Conservation (phyloP, 53 echinoderm and acorn worm genomes). For the Paracentrotus lividus region DNA sequence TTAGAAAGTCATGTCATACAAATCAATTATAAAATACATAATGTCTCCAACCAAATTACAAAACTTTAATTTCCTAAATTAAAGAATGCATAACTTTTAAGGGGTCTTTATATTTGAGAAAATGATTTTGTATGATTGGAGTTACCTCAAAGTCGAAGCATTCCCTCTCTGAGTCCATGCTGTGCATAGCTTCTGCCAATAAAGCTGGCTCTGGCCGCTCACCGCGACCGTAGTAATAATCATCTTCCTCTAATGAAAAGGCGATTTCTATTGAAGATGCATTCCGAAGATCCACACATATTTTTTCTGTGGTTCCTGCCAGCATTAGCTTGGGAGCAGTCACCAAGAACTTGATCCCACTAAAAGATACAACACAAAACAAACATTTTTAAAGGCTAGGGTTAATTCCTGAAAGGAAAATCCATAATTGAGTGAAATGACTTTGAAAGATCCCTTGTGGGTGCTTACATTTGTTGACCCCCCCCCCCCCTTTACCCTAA, state of each 20-base stretch:
- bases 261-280: background rate
- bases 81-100: too few relatives aligned
- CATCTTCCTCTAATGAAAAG: background rate
- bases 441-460: too few relatives aligned
- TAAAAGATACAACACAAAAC: background rate
- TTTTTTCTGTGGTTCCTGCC: slow-evolving; percentile 84
- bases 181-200: slow-evolving; percentile 19
- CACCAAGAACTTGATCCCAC: slow-evolving; percentile 73
- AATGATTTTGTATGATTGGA: background rate
- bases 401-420: too few relatives aligned
- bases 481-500: too few relatives aligned
- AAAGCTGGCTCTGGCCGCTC: background rate
- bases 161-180: slow-evolving; percentile 49
- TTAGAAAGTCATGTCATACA: too few relatives aligned
- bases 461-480: too few relatives aligned
- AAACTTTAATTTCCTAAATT: too few relatives aligned
- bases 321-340: slow-evolving; percentile 85
- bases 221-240: background rate
- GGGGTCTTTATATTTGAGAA: too few relatives aligned
- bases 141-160: slow-evolving; percentile 58
- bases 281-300: slow-evolving; percentile 76
- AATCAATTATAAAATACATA: too few relatives aligned
- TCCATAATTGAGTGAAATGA: too few relatives aligned
- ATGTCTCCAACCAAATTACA: too few relatives aligned
- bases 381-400: too few relatives aligned